phyloP scores from a whole-genome alignment of 2,797 vertebrate genomes.

The Rousettus madagascariensis region DNA sequence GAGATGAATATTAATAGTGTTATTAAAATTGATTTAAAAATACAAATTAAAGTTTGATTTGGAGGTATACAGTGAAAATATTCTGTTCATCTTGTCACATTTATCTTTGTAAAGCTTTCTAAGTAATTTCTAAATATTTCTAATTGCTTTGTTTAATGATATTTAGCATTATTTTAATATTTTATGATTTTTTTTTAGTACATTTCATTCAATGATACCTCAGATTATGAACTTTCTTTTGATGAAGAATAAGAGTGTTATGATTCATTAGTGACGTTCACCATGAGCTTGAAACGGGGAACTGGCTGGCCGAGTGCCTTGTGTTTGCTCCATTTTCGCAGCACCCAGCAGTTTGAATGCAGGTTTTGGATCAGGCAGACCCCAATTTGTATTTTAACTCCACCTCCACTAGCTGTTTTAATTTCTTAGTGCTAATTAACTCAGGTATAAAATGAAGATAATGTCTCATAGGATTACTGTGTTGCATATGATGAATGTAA shows the following conservation, averaged over 20 bases:
- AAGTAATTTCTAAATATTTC: not conserved
- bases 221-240: not conserved
- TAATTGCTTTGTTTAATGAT: not conserved
- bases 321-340: not conserved
- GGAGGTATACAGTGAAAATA: not conserved
- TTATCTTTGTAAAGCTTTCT: not conserved
- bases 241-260: not conserved
- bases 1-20: not conserved
- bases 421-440: not conserved
- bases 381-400: not conserved
- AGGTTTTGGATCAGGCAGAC: not conserved
- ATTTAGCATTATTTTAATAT: not conserved
- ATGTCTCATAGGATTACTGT: not conserved
- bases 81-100: not conserved
- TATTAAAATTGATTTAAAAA: not conserved
- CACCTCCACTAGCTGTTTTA: not conserved
- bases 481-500: not conserved
- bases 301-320: not conserved
- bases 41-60: not conserved
- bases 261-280: not conserved
- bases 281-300: not conserved
- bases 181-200: not conserved
- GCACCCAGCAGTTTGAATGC: not conserved
- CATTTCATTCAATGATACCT: not conserved
- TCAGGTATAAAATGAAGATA: not conserved